These are phyloP conservation scores for Oreochromis niloticus DNA, from an alignment of 2,113 vertebrate species.

Conservation along the genomic window DNA sequence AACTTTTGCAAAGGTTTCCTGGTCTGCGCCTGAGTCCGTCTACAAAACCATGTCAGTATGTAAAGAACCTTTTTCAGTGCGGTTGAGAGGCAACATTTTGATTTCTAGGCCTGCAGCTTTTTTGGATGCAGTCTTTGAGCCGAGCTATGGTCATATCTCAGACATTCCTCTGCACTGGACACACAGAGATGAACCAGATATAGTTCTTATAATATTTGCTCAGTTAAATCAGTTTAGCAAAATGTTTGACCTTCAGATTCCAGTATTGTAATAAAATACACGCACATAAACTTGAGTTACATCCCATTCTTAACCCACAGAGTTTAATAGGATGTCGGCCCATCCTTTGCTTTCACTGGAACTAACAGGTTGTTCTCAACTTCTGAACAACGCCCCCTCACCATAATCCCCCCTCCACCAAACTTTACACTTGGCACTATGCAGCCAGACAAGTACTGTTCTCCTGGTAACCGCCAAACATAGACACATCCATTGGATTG, in stretches of 20 bases:
- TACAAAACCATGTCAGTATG: background rate
- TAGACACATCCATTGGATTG: background rate
- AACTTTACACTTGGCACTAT: background rate
- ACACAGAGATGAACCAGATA: background rate
- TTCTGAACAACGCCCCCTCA: background rate
- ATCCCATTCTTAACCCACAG: accelerated
- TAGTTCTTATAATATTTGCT: background rate
- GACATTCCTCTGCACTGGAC: background rate
- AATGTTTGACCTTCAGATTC: background rate
- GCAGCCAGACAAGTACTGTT: background rate
- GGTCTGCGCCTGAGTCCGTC: background rate
- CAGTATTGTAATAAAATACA: background rate
- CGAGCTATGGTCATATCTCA: accelerated
- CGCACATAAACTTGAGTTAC: background rate
- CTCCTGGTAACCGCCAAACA: background rate
- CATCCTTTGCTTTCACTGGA: background rate
- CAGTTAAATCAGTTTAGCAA: background rate
- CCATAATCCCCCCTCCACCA: background rate
- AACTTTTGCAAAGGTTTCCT: background rate
- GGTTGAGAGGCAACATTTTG: background rate
- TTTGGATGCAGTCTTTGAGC: background rate
- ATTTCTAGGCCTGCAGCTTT: background rate
- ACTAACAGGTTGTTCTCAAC: background rate
- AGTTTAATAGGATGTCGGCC: background rate
- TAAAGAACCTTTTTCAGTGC: background rate